Percentiles rank a stretch among this genome's conserved stretches.
These are phyloP conservation scores for Bimastos eiseni DNA, from an alignment of 2,888 invertebrate species.

Conservation along the genomic window DNA sequence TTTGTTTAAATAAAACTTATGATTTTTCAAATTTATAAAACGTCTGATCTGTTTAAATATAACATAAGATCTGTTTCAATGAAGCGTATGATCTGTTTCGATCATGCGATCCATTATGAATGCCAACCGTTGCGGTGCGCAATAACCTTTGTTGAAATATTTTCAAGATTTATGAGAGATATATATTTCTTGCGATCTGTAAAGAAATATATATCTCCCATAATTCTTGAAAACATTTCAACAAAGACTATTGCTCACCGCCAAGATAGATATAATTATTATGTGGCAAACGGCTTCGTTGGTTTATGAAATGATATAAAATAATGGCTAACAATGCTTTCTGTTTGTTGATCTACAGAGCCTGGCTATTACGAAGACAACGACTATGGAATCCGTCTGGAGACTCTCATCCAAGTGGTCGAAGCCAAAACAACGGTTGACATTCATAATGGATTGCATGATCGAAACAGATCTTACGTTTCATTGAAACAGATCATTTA, in stretches of 20 bases:
- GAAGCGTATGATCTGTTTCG: neutral
- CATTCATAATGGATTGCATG: neutral
- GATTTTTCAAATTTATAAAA: no score
- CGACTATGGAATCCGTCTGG: conserved; percentile 84
- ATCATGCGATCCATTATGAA: neutral
- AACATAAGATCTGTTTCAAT: no score
- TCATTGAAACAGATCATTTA: no score
- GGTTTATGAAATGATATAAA: neutral
- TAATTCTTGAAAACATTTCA: no score
- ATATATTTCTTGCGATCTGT: no score
- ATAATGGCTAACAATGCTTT: neutral
- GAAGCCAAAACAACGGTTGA: conserved; percentile 51
- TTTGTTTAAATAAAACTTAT: no score
- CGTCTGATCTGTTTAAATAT: no score
- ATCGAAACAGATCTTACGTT: neutral
- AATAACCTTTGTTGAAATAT: no score
- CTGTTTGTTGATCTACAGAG: conserved; percentile 48
- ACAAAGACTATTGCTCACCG: no score
- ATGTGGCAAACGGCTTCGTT: neutral
- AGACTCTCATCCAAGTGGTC: conserved; percentile 66
- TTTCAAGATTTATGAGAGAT: no score
- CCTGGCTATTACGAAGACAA: conserved; percentile 90
- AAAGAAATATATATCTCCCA: no score
- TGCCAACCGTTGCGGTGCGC: conserved; percentile 45
- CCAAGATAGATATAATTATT: neutral